phyloP scores from a whole-genome alignment of 2,888 invertebrate genomes.

The Notodonta dromedarius region DNA sequence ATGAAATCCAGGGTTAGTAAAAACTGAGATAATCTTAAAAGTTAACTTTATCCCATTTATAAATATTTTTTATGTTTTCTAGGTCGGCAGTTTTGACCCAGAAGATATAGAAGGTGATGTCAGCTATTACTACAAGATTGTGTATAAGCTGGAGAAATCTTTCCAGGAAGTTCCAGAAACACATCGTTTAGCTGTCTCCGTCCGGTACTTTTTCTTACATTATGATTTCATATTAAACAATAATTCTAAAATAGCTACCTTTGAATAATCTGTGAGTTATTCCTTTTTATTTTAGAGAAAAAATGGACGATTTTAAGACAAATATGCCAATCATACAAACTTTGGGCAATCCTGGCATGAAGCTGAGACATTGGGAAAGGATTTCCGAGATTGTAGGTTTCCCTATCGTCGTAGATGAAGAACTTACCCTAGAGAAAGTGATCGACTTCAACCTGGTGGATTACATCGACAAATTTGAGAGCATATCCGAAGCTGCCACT shows the following conservation, averaged over 20 bases:
- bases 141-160: conserved; percentile 94
- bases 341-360: conserved; percentile 97
- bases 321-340: conserved; percentile 96
- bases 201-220: conserved; percentile 58
- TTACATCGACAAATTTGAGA: conserved; percentile 94
- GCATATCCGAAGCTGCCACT: conserved; percentile 96
- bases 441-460: conserved; percentile 95
- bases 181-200: conserved; percentile 87
- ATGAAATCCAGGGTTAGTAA: conserved; percentile 86
- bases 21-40: neutral
- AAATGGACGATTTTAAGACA: conserved; percentile 94
- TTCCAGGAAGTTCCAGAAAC: conserved; percentile 91
- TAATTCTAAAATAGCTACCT: no score
- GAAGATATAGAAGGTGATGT: conserved; percentile 94
- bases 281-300: conserved; percentile 67
- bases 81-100: conserved; percentile 93
- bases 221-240: no score
- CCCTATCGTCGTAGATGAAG: conserved; percentile 93
- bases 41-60: no score
- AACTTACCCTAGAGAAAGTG: conserved; percentile 92
- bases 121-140: conserved; percentile 87
- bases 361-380: conserved; percentile 96
- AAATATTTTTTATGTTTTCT: conserved; percentile 31
- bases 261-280: neutral
- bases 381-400: conserved; percentile 98